These are phyloP conservation scores for Uropetala carovei DNA, from an alignment of 2,888 invertebrate genomes.

Conservation along the genomic window DNA sequence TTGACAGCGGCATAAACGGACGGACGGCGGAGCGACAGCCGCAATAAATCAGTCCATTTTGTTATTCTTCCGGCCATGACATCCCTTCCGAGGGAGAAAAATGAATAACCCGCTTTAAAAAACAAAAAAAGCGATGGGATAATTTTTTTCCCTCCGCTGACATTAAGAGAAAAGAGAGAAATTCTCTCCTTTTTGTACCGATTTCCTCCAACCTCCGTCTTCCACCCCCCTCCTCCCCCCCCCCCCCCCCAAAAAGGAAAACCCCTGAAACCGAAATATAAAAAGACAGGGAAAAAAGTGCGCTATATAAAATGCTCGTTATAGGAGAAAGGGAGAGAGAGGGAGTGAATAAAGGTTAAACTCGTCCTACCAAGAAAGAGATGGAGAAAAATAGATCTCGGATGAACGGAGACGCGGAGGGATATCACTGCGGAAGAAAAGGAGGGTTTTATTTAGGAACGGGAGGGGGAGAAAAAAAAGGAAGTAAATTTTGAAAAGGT, in stretches of 20 bases:
- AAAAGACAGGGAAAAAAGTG: not conserved
- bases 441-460: not conserved
- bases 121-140: not conserved
- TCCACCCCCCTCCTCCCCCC: no score
- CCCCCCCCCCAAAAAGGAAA: no score
- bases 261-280: not conserved
- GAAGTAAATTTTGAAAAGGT: not conserved
- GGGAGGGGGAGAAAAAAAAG: not conserved
- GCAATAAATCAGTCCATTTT: constrained; percentile 9
- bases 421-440: not conserved
- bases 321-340: not conserved
- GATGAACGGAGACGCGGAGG: no score
- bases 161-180: not conserved
- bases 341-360: not conserved
- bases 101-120: not conserved
- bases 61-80: not conserved
- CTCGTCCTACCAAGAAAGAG: not conserved
- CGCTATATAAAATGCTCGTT: not conserved
- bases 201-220: no score
- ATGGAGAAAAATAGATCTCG: not conserved
- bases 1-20: not conserved
- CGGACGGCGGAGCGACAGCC: not conserved
- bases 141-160: not conserved
- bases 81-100: not conserved
- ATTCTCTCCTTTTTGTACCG: not conserved